phyloP scores from a whole-genome alignment of 2,888 invertebrate species.

The Scaptomyza tumidula region DNA sequence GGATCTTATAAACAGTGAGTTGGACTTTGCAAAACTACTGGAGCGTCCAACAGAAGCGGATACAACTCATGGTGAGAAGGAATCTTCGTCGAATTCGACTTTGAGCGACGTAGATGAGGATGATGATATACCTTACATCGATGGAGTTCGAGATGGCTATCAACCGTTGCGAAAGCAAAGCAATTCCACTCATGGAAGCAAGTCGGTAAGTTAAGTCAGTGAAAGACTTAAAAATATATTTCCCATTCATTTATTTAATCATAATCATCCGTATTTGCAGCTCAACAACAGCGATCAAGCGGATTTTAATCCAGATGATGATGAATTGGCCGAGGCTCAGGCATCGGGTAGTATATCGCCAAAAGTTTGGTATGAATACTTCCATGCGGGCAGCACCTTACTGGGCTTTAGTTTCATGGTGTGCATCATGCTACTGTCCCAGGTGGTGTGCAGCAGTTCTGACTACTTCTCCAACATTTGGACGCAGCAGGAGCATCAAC shows the following conservation, averaged over 20 bases:
- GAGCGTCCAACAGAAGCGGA: constrained; percentile 78
- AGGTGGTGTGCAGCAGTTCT: constrained; percentile 86
- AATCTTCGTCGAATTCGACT: constrained; percentile 29
- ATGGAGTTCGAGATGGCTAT: constrained; percentile 82
- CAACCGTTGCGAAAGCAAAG: constrained; percentile 75
- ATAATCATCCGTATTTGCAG: constrained; percentile 39
- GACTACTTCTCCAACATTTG: constrained; percentile 88
- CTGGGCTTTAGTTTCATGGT: constrained; percentile 85
- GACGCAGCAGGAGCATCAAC: constrained; percentile 84
- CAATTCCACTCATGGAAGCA: constrained; percentile 68
- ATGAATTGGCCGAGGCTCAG: constrained; percentile 82
- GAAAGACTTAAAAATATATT: background rate
- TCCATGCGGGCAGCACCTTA: constrained; percentile 85
- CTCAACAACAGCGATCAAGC: constrained; percentile 73
- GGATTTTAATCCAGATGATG: constrained; percentile 64
- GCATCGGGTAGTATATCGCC: constrained; percentile 84
- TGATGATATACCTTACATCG: constrained; percentile 84
- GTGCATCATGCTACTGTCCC: constrained; percentile 86
- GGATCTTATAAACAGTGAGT: constrained; percentile 85
- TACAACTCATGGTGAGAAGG: constrained; percentile 27
- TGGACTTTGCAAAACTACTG: constrained; percentile 86
- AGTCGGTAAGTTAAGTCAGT: constrained; percentile 69
- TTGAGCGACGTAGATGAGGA: constrained; percentile 68
- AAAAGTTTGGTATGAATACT: constrained; percentile 85
- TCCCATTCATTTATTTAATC: background rate